Evolutionary conservation across 2,113 vertebrate genomes (phyloP).

Genomic region (Poeciliopsis prolifica): DNA sequence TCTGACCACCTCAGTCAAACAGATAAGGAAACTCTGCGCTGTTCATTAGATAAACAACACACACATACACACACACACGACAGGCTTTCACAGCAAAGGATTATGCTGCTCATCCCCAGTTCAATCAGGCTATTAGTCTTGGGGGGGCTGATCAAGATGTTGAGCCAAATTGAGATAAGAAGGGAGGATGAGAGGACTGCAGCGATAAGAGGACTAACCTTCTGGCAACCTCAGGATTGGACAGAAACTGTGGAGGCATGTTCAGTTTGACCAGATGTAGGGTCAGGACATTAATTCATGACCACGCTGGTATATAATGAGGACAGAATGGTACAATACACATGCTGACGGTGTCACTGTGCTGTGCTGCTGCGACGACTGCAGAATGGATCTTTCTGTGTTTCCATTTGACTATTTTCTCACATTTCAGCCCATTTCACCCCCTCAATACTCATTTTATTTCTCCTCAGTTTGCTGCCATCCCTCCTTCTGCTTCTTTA

Average conservation of each 20-base stretch:
- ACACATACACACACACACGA: not conserved
- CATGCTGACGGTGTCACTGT: slow-evolving; percentile 43
- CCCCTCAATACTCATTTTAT: slow-evolving; percentile 7
- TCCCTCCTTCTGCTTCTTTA: slow-evolving; percentile 35
- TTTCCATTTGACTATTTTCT: slow-evolving; percentile 25
- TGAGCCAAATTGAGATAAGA: slow-evolving; percentile 37
- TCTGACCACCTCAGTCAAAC: slow-evolving; percentile 9
- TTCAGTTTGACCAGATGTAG: slow-evolving; percentile 18
- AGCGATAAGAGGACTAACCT: slow-evolving; percentile 19
- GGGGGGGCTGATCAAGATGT: slow-evolving; percentile 37
- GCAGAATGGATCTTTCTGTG: slow-evolving; percentile 50
- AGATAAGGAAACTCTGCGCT: slow-evolving; percentile 38
- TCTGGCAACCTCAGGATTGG: slow-evolving; percentile 29
- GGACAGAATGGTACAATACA: slow-evolving; percentile 39
- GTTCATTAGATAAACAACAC: slow-evolving; percentile 21
- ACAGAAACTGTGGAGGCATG: slow-evolving; percentile 1
- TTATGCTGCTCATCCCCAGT: slow-evolving; percentile 40
- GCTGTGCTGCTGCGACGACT: slow-evolving; percentile 25
- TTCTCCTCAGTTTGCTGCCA: slow-evolving; percentile 28
- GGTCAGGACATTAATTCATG: slow-evolving; percentile 41
- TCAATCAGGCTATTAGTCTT: slow-evolving; percentile 56
- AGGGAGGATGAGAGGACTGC: slow-evolving; percentile 18
- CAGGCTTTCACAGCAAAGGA: slow-evolving; percentile 16
- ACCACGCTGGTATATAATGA: slow-evolving; percentile 50
- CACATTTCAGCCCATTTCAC: slow-evolving; percentile 43